Conservation (phyloP, 2,113 vertebrate genomes). For the Rattus norvegicus region DNA sequence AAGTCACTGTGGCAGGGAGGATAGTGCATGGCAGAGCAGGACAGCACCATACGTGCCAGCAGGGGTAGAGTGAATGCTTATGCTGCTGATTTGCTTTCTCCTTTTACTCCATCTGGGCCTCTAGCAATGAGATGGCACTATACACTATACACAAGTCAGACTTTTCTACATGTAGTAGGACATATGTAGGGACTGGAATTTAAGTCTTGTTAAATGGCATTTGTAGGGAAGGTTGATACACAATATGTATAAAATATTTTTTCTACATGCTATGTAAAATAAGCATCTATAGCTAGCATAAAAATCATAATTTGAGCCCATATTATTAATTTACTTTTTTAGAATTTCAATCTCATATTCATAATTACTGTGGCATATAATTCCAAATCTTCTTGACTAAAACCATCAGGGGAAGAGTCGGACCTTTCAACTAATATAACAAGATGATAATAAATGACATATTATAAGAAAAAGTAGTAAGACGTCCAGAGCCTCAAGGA, state of each 20-base stretch:
- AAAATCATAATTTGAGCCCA: not conserved
- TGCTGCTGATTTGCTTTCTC: not conserved
- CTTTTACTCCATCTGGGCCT: not conserved
- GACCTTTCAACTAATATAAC: not conserved
- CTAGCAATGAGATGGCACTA: no score
- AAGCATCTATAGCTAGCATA: not conserved
- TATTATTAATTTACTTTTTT: not conserved
- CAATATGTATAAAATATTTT: not conserved
- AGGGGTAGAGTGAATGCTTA: not conserved
- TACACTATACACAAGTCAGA: not conserved
- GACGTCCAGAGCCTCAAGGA: not conserved
- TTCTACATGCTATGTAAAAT: not conserved
- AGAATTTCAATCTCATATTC: not conserved
- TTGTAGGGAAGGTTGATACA: not conserved
- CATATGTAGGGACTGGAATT: not conserved
- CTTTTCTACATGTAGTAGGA: not conserved
- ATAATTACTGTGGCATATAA: not conserved
- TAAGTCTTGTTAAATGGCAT: not conserved
- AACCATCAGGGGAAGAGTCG: not conserved
- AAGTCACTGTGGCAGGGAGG: not conserved
- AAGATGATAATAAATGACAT: not conserved
- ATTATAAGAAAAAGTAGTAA: not conserved
- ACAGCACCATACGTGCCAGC: rapidly evolving
- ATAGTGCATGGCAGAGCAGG: not conserved
- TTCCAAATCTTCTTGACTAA: not conserved